These are phyloP conservation scores for Tetheella fluctuosa DNA, from an alignment of 2,888 invertebrate genomes.

Conservation along the genomic window DNA sequence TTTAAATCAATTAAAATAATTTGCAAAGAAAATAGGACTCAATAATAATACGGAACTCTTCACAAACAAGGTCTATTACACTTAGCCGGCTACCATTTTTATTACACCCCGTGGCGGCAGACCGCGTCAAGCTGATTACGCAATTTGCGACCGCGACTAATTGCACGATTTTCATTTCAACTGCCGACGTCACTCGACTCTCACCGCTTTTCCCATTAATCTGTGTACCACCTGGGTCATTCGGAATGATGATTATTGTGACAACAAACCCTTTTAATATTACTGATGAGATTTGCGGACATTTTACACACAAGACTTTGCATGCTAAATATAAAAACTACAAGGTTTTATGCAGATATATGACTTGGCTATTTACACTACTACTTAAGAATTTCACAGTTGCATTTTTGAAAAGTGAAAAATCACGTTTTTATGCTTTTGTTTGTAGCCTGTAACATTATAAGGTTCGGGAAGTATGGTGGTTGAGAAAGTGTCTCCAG, in stretches of 20 bases:
- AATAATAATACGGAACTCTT: background rate
- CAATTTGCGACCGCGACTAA: conserved; percentile 22
- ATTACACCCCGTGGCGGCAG: conserved; percentile 19
- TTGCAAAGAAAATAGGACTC: no score
- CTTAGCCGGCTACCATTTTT: conserved; percentile 20
- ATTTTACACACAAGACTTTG: no score
- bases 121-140: conserved; percentile 22
- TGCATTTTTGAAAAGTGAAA: no score
- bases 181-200: conserved; percentile 14
- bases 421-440: no score
- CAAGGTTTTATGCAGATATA: no score
- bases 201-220: conserved; percentile 13
- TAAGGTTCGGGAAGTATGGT: no score
- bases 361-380: no score
- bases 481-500: no score
- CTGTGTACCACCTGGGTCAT: conserved; percentile 11
- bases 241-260: conserved; percentile 10
- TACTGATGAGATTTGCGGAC: background rate
- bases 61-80: background rate
- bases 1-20: no score
- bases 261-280: background rate
- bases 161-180: conserved; percentile 30
- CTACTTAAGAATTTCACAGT: no score
- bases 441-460: background rate
- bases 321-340: no score